Conservation (phyloP, 2,113 vertebrate species). For the Typhlomys cinereus region DNA sequence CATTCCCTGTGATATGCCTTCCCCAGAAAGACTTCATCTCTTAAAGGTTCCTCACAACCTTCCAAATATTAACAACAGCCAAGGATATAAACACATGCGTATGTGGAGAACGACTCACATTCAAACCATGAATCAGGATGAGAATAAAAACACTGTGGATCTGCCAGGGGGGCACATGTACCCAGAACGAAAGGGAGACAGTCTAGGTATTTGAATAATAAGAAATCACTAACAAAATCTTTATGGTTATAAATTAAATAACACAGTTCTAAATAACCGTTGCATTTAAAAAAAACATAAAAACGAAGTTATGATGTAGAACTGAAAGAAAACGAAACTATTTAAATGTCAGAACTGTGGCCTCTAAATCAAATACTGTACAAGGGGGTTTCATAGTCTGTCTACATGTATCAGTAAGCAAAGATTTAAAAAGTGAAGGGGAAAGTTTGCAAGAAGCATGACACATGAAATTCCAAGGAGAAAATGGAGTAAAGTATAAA, state of each 20-base stretch:
- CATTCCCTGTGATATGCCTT: too few relatives aligned
- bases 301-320: constrained; percentile 37
- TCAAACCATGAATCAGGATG: too few relatives aligned
- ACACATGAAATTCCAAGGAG: neutral
- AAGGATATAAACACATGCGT: too few relatives aligned
- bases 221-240: constrained; percentile 1
- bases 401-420: neutral
- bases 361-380: neutral
- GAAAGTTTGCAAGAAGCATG: neutral
- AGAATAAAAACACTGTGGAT: neutral
- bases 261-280: neutral
- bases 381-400: neutral
- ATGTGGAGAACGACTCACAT: too few relatives aligned
- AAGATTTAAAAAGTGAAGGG: neutral
- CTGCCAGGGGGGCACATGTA: neutral
- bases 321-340: constrained; percentile 14
- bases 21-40: too few relatives aligned
- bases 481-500: neutral
- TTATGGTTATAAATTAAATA: neutral
- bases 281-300: neutral
- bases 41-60: too few relatives aligned
- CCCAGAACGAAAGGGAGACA: neutral
- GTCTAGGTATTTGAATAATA: neutral
- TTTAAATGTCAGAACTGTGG: constrained; percentile 23
- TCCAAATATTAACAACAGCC: too few relatives aligned